Conservation (phyloP, 2,113 vertebrate species). For the Platysternon megacephalum region DNA sequence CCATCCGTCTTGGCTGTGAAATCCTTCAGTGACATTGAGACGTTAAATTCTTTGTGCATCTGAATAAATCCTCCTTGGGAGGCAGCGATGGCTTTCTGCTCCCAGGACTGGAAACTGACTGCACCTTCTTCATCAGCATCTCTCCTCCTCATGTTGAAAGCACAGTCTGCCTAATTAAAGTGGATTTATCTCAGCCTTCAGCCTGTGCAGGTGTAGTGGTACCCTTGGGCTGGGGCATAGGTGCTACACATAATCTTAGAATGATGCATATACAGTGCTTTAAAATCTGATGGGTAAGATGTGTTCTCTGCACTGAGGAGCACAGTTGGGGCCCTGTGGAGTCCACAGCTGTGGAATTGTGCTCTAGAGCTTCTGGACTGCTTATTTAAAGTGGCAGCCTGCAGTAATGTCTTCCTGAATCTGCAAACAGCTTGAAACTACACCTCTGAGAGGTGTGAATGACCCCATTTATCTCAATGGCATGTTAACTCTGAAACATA, state of each 20-base stretch:
- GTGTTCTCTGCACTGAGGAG: not conserved
- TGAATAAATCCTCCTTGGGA: not conserved
- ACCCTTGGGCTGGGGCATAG: too few species aligned
- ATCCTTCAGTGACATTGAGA: not conserved
- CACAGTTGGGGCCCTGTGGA: not conserved
- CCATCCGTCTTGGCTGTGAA: not conserved
- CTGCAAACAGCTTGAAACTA: rapidly evolving
- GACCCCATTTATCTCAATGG: not conserved
- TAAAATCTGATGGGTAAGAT: not conserved
- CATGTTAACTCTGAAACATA: not conserved
- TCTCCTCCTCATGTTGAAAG: not conserved
- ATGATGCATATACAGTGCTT: not conserved
- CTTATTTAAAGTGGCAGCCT: not conserved
- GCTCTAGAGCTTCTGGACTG: not conserved
- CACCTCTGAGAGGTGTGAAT: not conserved
- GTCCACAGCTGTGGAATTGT: not conserved
- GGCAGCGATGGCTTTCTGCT: not conserved
- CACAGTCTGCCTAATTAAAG: not conserved
- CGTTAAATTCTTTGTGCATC: not conserved
- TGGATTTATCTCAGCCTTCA: not conserved
- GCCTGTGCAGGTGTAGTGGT: too few species aligned
- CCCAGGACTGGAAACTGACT: not conserved
- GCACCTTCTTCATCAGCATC: not conserved
- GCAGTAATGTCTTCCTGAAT: rapidly evolving
- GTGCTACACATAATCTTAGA: not conserved